Evolutionary conservation across 1,140 invertebrate genomes (phyloP), one percentile per base, ranked within the genome.

Genomic region (Drosophila arawakana): DNA sequence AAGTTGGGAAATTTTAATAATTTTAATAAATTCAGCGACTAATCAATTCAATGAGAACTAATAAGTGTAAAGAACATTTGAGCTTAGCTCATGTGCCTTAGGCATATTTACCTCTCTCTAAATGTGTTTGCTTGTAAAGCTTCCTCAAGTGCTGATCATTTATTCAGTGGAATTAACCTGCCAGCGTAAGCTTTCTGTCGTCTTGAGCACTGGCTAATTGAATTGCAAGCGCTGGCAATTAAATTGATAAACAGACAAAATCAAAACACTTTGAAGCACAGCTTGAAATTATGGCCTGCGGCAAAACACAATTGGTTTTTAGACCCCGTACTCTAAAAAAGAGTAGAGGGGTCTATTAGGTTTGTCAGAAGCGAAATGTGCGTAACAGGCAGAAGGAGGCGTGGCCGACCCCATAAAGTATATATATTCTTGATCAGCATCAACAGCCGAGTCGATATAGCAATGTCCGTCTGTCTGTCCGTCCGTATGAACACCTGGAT

Each of bases 191-290:
- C 59, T 54, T 54, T 34, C 25, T n/a, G 34, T 21, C 70, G 54
- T 25, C 25, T 35, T 50, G 21, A 43, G 39, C 35, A 30, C 4
- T 35, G 46, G 71, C 65, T 73, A 73, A 73, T 73, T 73, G 65
- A 69, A 69, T 68, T 47, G 57, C 35, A n/a, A 4, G 47, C 70
- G 43, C 5, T 35, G 39, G 72, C 50, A 74, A 74, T 74, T 74
- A 50, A 74, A 49, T 62, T 21, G 66, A 37, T 74, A 62, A 74
- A 63, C 44, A 61, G 30, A 61, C 65, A 73, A 61, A 55, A 61
- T 72, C 50, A 41, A 70, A 70, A 74, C 58, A 62, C 65, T 57
- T 55, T 54, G 65, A 74, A 74, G 57, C 72, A 61, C 67, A 74
- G 72, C 72, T 74, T 61, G 49, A 68, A 73, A 52, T 21, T 39